Evolutionary conservation across 2,797 vertebrate species (phyloP).

Genomic region (Pseudochirops corinnae): DNA sequence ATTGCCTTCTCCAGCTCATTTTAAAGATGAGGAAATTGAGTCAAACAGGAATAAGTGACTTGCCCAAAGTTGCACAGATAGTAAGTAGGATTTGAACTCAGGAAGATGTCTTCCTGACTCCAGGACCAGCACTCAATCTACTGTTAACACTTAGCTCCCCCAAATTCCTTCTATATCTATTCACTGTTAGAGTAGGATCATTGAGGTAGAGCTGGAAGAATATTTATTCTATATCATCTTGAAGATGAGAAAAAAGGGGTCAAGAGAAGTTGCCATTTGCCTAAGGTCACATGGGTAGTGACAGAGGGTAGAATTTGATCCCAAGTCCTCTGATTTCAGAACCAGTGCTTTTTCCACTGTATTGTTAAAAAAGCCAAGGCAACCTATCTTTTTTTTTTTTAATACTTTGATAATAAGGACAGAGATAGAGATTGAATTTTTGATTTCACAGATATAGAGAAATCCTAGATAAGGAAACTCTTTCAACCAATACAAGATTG

Average conservation of each 20-base stretch:
- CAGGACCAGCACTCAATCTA: not conserved
- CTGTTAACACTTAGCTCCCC: not conserved
- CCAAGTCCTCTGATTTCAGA: not conserved
- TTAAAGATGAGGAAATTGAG: not conserved
- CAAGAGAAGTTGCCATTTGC: not conserved
- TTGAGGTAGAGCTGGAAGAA: not conserved
- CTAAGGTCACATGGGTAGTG: not conserved
- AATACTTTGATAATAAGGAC: not conserved
- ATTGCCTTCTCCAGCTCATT: not conserved
- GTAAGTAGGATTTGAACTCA: not conserved
- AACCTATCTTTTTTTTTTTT: not conserved
- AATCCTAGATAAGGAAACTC: not conserved
- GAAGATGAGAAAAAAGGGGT: not conserved
- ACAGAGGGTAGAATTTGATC: not conserved
- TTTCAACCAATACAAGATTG: not conserved
- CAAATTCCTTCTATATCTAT: not conserved
- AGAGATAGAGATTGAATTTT: not conserved
- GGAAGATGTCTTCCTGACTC: not conserved
- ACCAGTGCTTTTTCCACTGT: not conserved
- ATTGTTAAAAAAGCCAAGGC: not conserved
- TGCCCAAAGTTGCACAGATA: not conserved
- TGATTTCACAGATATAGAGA: not conserved
- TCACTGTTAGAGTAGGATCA: not conserved
- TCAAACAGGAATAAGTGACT: not conserved
- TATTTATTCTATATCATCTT: not conserved